Conservation (phyloP, 2,888 invertebrate genomes). For the Agonopterix heracliana region DNA sequence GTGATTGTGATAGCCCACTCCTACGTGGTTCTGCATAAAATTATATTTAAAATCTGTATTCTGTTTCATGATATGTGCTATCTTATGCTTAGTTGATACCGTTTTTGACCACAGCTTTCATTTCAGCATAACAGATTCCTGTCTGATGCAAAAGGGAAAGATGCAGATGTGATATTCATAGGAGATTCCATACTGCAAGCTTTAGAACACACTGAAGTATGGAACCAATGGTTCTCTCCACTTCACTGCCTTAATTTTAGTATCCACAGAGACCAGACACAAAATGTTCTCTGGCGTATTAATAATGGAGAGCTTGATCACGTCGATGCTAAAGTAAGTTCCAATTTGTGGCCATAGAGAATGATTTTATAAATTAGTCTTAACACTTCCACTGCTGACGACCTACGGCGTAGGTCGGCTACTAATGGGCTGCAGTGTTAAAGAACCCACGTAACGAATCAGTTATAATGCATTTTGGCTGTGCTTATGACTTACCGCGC, state of each 20-base stretch:
- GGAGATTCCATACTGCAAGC: constrained; percentile 93
- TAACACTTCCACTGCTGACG: too few relatives aligned
- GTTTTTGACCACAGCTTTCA: constrained; percentile 9
- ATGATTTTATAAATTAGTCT: not conserved
- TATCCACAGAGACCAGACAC: constrained; percentile 90
- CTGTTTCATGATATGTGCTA: not conserved
- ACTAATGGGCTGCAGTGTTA: too few relatives aligned
- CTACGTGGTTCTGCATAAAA: constrained; percentile 17
- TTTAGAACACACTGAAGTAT: constrained; percentile 88
- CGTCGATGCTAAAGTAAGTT: constrained; percentile 87
- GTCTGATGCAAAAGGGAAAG: constrained; percentile 89
- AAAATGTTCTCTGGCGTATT: constrained; percentile 93
- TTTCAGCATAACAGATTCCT: constrained; percentile 90
- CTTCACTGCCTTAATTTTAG: constrained; percentile 95
- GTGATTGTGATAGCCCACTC: not conserved
- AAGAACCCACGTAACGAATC: too few relatives aligned
- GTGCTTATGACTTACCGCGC: too few relatives aligned
- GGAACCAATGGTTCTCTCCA: constrained; percentile 94
- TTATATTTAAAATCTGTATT: constrained; percentile 1
- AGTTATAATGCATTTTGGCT: too few relatives aligned
- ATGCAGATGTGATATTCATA: constrained; percentile 93
- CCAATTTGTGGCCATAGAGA: not conserved
- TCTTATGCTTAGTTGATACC: not conserved
- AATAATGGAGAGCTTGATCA: constrained; percentile 92
- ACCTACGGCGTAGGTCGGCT: too few relatives aligned